Base-by-base conservation (phyloP, 2,113 vertebrate species). In the Alaudala cheleensis region DNA sequence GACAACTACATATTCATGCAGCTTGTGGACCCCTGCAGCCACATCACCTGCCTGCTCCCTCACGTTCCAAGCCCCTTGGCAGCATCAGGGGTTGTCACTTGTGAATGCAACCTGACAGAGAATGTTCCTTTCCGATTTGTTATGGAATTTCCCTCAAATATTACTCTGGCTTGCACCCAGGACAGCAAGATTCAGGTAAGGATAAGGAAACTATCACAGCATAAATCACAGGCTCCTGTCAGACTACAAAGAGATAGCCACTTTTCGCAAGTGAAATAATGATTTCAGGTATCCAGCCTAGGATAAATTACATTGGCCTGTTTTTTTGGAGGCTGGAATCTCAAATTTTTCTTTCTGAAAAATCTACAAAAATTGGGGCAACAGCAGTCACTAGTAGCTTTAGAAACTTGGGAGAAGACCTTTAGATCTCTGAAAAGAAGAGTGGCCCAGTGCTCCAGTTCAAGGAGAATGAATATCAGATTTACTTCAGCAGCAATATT, bases 381-480 rank as follows among this genome's bases (percentile, higher is more conserved):
- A 90, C 49, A 71, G 90, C 65, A 93, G 69, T 81, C 77, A 61
- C 82, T 79, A 56, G 67, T 3, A 83, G 71, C 76, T 96, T 96
- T 71, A 93, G 76, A 96, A 96, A 95, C 58, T 96, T 74, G 62
- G 65, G 82, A 96, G n/a, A 94, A 92, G 88, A 88, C n/a, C 90
- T 88, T 95, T 28, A 96, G 95, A 92, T 94, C 82, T 94, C 60
- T 91, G 86, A 94, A 94, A 61, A 93, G 60, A 95, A 94, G 45
- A 92, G 69, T 94, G 29, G 60, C 40, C 60, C 64, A 61, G 80
- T 39, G 69, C 56, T 88, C 61, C 65, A 88, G 64, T 88, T 96
- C 80, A 84, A 93, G 72, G 15, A 92, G 82, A 73, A 60, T 61
- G 70, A 90, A 83, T 71, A 92, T 39, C 88, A 67, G 82, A 90